A percentile compares a stretch with the other conserved stretches of the same genome.
These are phyloP conservation scores for Scomber scombrus DNA, from an alignment of 2,113 vertebrate species.

Conservation along the genomic window DNA sequence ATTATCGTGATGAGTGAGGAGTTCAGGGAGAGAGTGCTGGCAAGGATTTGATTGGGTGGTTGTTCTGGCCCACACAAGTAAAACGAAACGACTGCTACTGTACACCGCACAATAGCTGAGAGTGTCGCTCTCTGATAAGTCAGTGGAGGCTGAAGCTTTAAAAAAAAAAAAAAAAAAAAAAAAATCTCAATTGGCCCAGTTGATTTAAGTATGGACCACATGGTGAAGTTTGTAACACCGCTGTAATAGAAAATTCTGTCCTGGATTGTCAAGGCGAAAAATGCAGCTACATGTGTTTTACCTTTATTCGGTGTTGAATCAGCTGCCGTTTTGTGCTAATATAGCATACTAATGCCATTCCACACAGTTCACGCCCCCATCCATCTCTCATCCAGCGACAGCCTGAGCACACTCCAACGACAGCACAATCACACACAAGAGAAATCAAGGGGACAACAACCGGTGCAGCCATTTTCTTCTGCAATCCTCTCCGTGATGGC, in stretches of 20 bases:
- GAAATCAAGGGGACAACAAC: constrained; percentile 61
- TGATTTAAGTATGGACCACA: neutral
- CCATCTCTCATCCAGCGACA: constrained; percentile 48
- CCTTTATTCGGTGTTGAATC: constrained; percentile 16
- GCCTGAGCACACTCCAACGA: constrained; percentile 37
- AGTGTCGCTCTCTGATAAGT: constrained; percentile 29
- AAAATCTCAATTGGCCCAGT: neutral
- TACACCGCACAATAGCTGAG: constrained; percentile 49
- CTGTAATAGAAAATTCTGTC: neutral
- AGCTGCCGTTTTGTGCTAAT: constrained; percentile 34
- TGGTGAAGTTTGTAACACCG: constrained; percentile 7
- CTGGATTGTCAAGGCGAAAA: neutral
- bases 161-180: neutral
- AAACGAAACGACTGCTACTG: constrained; percentile 63
- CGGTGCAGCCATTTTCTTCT: constrained; percentile 74
- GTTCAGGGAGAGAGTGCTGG: constrained; percentile 76
- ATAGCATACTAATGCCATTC: constrained; percentile 43
- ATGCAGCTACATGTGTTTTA: constrained; percentile 19
- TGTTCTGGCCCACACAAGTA: constrained; percentile 63
- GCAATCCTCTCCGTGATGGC: constrained; percentile 34
- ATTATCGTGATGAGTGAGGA: constrained; percentile 80
- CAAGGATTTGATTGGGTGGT: constrained; percentile 69
- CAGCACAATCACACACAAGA: constrained; percentile 47
- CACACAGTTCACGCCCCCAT: constrained; percentile 46
- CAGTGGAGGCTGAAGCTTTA: constrained; percentile 12